These are phyloP conservation scores for Planococcus citri DNA, from an alignment of 1,140 invertebrate genomes.

Conservation along the genomic window DNA sequence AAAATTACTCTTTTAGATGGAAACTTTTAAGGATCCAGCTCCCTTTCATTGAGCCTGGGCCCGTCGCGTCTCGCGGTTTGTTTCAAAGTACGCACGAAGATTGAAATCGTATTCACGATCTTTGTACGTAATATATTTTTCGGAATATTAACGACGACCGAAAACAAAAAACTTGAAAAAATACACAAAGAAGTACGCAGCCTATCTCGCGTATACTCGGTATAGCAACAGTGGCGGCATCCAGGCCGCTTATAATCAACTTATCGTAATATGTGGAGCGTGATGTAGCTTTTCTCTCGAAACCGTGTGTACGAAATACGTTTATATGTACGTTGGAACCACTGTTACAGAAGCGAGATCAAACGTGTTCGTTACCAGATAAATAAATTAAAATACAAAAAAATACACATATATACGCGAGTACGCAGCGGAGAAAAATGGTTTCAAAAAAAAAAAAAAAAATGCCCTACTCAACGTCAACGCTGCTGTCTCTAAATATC, in stretches of 20 bases:
- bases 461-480: background rate
- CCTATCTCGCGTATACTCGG: too few species aligned
- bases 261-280: conserved; percentile 6
- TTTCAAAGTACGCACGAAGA: too few species aligned
- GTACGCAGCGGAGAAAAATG: too few species aligned
- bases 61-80: too few species aligned
- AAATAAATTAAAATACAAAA: background rate
- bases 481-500: background rate
- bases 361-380: background rate
- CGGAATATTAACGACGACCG: background rate
- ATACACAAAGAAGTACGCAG: background rate
- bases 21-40: too few species aligned
- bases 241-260: background rate
- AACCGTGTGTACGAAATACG: background rate
- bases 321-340: background rate
- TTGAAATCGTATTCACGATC: too few species aligned
- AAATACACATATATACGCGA: too few species aligned
- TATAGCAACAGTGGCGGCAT: too few species aligned
- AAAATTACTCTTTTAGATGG: too few species aligned
- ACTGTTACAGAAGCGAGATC: conserved; percentile 1
- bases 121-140: background rate
- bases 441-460: too few species aligned
- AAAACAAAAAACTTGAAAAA: too few species aligned
- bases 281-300: background rate
- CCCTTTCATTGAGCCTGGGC: too few species aligned